Conservation (phyloP, 2,797 vertebrate species). For the Cetoscarus ocellatus region DNA sequence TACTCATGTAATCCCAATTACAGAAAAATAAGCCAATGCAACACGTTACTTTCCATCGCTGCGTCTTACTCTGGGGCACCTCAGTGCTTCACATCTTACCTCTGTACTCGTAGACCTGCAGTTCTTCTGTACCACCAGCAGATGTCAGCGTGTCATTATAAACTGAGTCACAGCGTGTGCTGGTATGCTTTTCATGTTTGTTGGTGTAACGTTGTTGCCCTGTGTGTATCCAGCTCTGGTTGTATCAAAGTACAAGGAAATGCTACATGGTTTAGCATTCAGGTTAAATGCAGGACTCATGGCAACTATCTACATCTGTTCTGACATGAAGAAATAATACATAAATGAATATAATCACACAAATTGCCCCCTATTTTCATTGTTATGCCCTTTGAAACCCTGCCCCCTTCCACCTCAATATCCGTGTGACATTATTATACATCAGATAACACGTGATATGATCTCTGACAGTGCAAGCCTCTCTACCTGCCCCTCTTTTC, state of each 20-base stretch:
- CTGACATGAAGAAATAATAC: conserved; percentile 2
- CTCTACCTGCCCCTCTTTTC: conserved; percentile 48
- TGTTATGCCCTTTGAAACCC: conserved; percentile 34
- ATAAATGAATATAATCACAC: conserved; percentile 35
- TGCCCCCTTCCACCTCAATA: conserved; percentile 53
- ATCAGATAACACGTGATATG: conserved; percentile 64
- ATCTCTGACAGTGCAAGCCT: conserved; percentile 41
- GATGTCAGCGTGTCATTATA: conserved; percentile 58
- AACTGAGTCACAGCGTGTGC: not conserved
- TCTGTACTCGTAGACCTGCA: not conserved
- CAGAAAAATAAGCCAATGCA: too few species aligned
- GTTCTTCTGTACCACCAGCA: conserved; percentile 53
- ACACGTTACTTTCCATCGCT: too few species aligned
- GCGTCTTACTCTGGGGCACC: too few species aligned
- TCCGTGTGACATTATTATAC: conserved; percentile 68
- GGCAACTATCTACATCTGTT: conserved; percentile 40
- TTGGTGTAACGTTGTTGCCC: not conserved
- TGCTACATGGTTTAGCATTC: not conserved
- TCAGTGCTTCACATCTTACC: not conserved
- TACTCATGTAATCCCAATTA: too few species aligned
- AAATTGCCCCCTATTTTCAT: conserved; percentile 47
- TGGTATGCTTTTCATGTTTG: not conserved
- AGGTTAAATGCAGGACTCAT: conserved; percentile 15
- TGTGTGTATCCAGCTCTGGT: not conserved
- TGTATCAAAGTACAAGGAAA: not conserved